Evolutionary conservation across 2,113 vertebrate species (phyloP).

Genomic region (Pomatorhinus ruficollis): DNA sequence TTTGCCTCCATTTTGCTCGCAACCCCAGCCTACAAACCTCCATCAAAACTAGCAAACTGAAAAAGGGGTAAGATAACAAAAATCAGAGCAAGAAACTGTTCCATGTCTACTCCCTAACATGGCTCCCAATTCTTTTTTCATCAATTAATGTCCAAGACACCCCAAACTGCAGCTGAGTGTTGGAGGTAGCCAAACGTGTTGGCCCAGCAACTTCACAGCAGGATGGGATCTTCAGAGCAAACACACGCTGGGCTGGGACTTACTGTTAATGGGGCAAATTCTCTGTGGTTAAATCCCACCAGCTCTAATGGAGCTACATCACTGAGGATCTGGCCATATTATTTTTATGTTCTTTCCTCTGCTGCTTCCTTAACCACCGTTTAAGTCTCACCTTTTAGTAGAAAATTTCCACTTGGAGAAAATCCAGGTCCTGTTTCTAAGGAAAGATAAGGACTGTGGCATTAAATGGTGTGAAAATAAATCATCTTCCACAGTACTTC

Average conservation of each 20-base stretch:
- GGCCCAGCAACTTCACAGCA: neutral
- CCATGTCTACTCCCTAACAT: neutral
- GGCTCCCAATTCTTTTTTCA: neutral
- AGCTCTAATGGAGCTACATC: neutral
- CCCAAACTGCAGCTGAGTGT: neutral
- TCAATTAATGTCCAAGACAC: neutral
- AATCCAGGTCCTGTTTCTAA: neutral
- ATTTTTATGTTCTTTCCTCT: neutral
- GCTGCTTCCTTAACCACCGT: neutral
- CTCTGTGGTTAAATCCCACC: neutral
- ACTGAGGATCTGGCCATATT: neutral
- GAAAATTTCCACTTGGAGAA: neutral
- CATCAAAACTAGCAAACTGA: neutral
- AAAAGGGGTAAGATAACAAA: neutral
- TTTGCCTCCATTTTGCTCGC: neutral
- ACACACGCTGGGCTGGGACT: neutral
- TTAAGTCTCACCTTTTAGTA: neutral
- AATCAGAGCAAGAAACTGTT: neutral
- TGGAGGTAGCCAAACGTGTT: neutral
- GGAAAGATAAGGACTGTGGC: neutral
- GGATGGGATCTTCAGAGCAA: neutral
- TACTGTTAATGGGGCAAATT: neutral
- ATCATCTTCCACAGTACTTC: neutral
- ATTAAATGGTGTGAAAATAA: neutral
- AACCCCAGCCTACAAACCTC: neutral